These are phyloP conservation scores for Amphipyra berbera DNA, from an alignment of 2,888 invertebrate genomes.

Conservation along the genomic window DNA sequence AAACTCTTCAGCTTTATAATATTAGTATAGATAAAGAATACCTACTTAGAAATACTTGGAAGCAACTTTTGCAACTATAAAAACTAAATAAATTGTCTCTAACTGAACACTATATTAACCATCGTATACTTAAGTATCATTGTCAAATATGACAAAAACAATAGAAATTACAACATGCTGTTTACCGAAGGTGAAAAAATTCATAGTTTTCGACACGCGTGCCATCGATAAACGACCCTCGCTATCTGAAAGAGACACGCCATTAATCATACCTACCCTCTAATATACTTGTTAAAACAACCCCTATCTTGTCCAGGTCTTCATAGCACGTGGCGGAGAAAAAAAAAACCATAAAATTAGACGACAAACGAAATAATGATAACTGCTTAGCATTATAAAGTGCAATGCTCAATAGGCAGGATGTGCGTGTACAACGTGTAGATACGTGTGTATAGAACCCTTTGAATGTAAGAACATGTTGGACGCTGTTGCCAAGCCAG, in stretches of 20 bases:
- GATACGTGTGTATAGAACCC: slow-evolving; percentile 66
- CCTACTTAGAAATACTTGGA: no score
- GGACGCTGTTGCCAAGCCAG: slow-evolving; percentile 74
- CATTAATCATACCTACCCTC: slow-evolving; percentile 87
- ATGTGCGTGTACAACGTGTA: slow-evolving; percentile 61
- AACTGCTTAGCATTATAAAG: slow-evolving; percentile 86
- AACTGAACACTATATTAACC: no score
- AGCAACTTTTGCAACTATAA: no score
- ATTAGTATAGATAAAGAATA: no score
- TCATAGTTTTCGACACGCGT: slow-evolving; percentile 76
- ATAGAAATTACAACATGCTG: slow-evolving; percentile 31
- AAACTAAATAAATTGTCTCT: no score
- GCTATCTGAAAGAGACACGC: slow-evolving; percentile 85
- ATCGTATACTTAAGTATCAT: no score
- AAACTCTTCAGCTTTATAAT: no score
- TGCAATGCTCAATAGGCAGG: slow-evolving; percentile 81
- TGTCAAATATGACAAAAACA: slow-evolving; percentile 22
- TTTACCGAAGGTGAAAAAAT: slow-evolving; percentile 70
- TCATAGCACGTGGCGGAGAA: slow-evolving; percentile 72
- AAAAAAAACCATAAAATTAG: slow-evolving; percentile 81
- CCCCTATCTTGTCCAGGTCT: slow-evolving; percentile 86
- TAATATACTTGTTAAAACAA: slow-evolving; percentile 89
- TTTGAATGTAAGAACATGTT: slow-evolving; percentile 65
- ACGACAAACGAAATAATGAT: slow-evolving; percentile 78
- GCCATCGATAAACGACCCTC: slow-evolving; percentile 85